These are phyloP conservation scores for Trinectes maculatus DNA, from an alignment of 2,113 vertebrate genomes.

Conservation along the genomic window DNA sequence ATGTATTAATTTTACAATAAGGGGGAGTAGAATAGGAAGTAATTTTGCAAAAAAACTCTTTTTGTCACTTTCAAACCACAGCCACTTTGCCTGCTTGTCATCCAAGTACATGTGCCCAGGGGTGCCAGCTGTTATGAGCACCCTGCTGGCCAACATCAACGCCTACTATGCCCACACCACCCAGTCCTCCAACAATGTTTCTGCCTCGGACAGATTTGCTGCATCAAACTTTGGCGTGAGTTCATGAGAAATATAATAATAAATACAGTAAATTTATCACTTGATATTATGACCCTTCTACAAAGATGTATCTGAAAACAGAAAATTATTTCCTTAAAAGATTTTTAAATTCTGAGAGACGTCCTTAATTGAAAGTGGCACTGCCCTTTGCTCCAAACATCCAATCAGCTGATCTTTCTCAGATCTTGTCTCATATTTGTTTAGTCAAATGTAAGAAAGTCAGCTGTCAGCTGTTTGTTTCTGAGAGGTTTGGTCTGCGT, in stretches of 20 bases:
- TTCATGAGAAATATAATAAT: conserved; percentile 34
- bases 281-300: neutral
- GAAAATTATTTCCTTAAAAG: neutral
- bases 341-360: no score
- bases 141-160: conserved; percentile 97
- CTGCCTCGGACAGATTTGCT: conserved; percentile 95
- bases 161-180: conserved; percentile 98
- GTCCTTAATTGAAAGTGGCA: conserved; percentile 7
- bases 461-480: conserved; percentile 17
- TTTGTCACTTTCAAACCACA: conserved; percentile 61
- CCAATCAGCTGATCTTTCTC: conserved; percentile 26
- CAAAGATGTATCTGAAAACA: neutral
- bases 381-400: conserved; percentile 21
- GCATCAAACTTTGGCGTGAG: conserved; percentile 98
- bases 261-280: neutral
- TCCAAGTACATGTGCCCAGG: conserved; percentile 99
- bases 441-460: conserved; percentile 32
- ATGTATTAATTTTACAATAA: neutral
- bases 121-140: conserved; percentile 98
- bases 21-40: neutral
- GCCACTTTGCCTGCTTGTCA: conserved; percentile 97
- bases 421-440: conserved; percentile 16
- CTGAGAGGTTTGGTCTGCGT: conserved; percentile 41
- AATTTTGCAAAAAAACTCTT: conserved; percentile 6
- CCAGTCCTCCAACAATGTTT: conserved; percentile 93